phyloP scores from a whole-genome alignment of 2,797 vertebrate species.

The Notolepis coatsorum region DNA sequence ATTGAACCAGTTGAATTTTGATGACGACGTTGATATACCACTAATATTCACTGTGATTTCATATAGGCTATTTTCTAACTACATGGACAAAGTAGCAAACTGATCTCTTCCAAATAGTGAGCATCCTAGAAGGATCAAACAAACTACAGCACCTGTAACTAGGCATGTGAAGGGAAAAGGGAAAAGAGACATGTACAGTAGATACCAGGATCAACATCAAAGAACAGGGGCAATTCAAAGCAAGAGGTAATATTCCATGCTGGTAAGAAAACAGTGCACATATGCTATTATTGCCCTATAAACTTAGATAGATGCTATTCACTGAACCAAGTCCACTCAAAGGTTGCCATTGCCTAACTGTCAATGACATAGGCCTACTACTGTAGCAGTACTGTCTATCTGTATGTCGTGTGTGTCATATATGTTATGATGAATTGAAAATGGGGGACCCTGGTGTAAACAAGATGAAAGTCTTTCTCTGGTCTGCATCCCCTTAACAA shows the following conservation, averaged over 20 bases:
- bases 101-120: neutral
- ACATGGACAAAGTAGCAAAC: neutral
- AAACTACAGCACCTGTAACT: slow-evolving; percentile 3
- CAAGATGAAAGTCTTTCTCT: too few species aligned
- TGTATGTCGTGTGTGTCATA: too few species aligned
- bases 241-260: slow-evolving; percentile 33
- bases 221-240: neutral
- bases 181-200: neutral
- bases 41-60: neutral
- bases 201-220: neutral
- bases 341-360: slow-evolving; percentile 13
- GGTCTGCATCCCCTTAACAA: too few species aligned
- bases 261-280: slow-evolving; percentile 39
- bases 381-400: too few species aligned
- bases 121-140: neutral
- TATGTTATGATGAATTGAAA: too few species aligned
- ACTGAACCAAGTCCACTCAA: slow-evolving; percentile 14
- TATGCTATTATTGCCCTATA: slow-evolving; percentile 38
- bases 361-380: too few species aligned
- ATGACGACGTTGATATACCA: too few species aligned
- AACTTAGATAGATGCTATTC: slow-evolving; percentile 43
- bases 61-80: neutral
- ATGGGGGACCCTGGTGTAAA: too few species aligned
- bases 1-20: too few species aligned
- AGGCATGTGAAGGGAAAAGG: slow-evolving; percentile 2